phyloP scores from a whole-genome alignment of 2,113 vertebrate species.

The Myrmecobius fasciatus region DNA sequence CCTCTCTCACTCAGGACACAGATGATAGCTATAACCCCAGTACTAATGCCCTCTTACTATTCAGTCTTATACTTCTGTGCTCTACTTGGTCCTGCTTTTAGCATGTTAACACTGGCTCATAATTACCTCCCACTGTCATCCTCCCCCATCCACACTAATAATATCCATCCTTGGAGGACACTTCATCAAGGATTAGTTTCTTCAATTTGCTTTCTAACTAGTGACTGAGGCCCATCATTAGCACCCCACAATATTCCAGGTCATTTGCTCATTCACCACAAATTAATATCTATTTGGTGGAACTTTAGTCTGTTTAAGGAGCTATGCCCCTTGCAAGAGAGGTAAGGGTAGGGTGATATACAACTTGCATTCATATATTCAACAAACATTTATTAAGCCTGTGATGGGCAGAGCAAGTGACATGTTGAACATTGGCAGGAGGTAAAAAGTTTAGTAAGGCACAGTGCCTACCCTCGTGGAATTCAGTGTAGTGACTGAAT shows the following conservation, averaged over 20 bases:
- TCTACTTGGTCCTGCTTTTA: neutral
- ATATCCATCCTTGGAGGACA: too few species aligned
- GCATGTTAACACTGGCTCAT: neutral
- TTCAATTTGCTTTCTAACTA: too few species aligned
- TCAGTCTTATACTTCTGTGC: neutral
- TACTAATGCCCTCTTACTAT: neutral
- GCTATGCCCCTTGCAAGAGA: neutral
- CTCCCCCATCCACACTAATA: too few species aligned
- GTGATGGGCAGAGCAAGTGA: neutral
- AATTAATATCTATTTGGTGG: neutral
- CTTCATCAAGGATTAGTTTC: too few species aligned
- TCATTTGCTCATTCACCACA: neutral
- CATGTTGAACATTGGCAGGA: neutral
- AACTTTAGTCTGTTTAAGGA: neutral
- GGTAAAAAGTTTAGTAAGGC: neutral
- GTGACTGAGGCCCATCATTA: too few species aligned
- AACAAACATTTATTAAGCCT: neutral
- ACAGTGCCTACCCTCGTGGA: neutral
- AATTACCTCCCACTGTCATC: neutral
- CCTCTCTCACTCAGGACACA: neutral
- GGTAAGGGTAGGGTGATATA: neutral
- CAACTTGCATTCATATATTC: neutral
- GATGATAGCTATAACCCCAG: neutral
- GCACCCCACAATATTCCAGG: neutral
- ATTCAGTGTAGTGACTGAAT: neutral